Conservation (phyloP, 2,113 vertebrate genomes). For the Psilopogon haemacephalus region DNA sequence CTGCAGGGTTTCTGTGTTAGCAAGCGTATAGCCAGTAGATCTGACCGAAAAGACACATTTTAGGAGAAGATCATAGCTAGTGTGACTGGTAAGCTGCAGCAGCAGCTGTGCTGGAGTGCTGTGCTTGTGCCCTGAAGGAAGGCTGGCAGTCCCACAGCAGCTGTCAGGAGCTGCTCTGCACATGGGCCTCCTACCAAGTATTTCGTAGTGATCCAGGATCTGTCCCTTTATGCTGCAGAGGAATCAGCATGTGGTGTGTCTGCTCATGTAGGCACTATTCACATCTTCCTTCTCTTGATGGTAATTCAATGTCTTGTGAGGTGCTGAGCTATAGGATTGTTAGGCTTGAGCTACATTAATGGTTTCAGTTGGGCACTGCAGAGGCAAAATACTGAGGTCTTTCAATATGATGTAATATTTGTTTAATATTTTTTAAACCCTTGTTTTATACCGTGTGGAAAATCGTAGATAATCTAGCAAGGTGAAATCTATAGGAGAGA, state of each 20-base stretch:
- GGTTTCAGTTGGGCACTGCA: background rate
- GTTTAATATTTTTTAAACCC: background rate
- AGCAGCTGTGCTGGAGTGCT: background rate
- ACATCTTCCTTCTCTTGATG: background rate
- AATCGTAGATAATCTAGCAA: background rate
- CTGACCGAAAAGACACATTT: background rate
- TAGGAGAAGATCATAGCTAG: background rate
- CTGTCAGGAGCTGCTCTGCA: background rate
- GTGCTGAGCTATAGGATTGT: background rate
- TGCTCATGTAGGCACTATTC: background rate
- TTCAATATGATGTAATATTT: background rate
- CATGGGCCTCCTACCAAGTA: background rate
- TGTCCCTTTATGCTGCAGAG: background rate
- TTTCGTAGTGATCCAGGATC: background rate
- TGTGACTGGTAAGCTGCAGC: background rate
- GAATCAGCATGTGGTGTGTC: background rate
- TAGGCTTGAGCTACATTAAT: background rate
- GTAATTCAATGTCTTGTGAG: background rate
- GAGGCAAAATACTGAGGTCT: background rate
- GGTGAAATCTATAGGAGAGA: background rate
- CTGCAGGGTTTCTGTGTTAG: background rate
- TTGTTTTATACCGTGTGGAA: background rate
- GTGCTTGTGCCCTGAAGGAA: background rate
- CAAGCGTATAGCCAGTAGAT: background rate
- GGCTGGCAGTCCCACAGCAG: background rate